Base-by-base conservation (phyloP, 2,888 invertebrate genomes). In the Eurois occulta region DNA sequence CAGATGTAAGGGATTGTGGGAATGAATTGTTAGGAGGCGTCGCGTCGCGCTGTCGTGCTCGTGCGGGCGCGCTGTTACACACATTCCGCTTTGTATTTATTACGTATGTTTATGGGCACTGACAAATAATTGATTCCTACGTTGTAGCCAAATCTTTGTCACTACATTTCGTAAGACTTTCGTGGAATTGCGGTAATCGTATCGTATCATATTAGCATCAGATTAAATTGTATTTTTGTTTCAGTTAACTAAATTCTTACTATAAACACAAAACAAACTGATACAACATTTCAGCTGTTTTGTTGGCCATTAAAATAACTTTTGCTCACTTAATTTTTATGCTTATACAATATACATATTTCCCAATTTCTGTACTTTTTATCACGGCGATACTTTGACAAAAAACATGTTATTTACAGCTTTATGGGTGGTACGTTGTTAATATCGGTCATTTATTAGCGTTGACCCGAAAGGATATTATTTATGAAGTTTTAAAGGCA, bases 1-100 rank as follows among this genome's bases (percentile, higher is more conserved):
- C 95, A 95, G 95, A 94, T 94, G 93, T 94, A 93, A 94, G 94
- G 93, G 94, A 94, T 95, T 93, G 95, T 93, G 92, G 92, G 92
- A 92, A 94, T 94, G 94, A 94, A 94, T 94, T 93, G 92, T 91
- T 90, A 90, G 90, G 89, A 86, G 76, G 84, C 72, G 81, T 77
- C 77, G 84, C 72, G 81, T 78, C 77, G 72, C 82, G 72, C 77
- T 77, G 84, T 73, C 77, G 85, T 77, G 87, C 84, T 76, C 76
- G 84, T 79, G 87, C 85, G 69, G 73, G 77, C 69, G 69, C 66
- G 73, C 72, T 84, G 78, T 62, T 72, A 77, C 70, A 80, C 76
- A 58, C 72, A 68, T 80, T 72, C 81, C 72, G 73, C 65, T 75
- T 77, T 78, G 75, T 83, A 80, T 78, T 83, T 87, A 77, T 77